These are phyloP conservation scores for Zoanthus sociatus DNA, from an alignment of 92 coral and sea anemone genomes.

Conservation along the genomic window DNA sequence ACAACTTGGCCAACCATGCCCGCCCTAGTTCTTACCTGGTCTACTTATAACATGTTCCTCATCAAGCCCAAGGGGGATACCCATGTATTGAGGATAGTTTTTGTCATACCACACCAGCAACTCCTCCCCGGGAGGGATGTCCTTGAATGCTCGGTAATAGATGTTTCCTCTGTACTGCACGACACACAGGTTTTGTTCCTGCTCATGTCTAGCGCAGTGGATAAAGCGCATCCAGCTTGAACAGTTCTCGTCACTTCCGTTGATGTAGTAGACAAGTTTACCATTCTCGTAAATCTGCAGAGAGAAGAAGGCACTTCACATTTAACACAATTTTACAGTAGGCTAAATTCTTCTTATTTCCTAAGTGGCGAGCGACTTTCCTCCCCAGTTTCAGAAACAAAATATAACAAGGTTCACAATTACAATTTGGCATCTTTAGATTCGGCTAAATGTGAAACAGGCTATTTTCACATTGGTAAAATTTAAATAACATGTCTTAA, in stretches of 20 bases:
- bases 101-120: conserved; percentile 95
- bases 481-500: too few species aligned
- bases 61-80: conserved; percentile 83
- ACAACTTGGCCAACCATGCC: too few species aligned
- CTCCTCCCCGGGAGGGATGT: conserved; percentile 85
- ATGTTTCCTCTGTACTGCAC: conserved; percentile 86
- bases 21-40: conserved; percentile 36
- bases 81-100: conserved; percentile 87
- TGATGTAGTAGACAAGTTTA: conserved; percentile 74
- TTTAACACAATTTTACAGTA: not conserved
- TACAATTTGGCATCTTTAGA: too few species aligned
- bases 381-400: too few species aligned
- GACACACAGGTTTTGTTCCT: conserved; percentile 90
- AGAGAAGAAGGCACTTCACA: not conserved
- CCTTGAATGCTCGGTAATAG: conserved; percentile 94
- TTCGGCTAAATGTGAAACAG: too few species aligned
- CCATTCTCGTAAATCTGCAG: conserved; percentile 83
- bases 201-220: conserved; percentile 93
- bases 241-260: conserved; percentile 85
- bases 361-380: too few species aligned
- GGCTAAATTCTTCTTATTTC: not conserved
- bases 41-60: conserved; percentile 22
- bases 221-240: conserved; percentile 99
- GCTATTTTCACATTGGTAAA: too few species aligned
- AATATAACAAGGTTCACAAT: too few species aligned